phyloP scores from a whole-genome alignment of 2,888 invertebrate species.

The Drosophila quasianomalipes region DNA sequence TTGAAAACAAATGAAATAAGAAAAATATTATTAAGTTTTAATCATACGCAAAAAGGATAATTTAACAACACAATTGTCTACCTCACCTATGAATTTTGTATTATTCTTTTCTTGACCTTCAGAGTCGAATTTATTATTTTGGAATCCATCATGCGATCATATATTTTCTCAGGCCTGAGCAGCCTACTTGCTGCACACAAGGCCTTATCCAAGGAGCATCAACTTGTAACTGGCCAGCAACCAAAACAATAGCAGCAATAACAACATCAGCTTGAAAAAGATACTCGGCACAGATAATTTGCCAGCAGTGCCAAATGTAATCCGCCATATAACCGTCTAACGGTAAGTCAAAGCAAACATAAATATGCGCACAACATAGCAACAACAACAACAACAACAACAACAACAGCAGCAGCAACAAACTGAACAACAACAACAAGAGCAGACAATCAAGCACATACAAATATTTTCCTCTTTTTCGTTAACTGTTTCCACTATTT shows the following conservation, averaged over 20 bases:
- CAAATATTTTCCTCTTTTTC: slow-evolving; percentile 74
- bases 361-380: slow-evolving; percentile 74
- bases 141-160: neutral
- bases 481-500: slow-evolving; percentile 79
- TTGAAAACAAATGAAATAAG: neutral
- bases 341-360: slow-evolving; percentile 82
- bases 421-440: slow-evolving; percentile 35
- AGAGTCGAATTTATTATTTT: neutral
- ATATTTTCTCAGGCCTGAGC: slow-evolving; percentile 36
- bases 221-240: slow-evolving; percentile 32
- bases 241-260: slow-evolving; percentile 2
- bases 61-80: neutral
- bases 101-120: neutral
- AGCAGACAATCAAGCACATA: slow-evolving; percentile 67
- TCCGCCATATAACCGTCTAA: slow-evolving; percentile 80
- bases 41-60: neutral
- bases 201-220: slow-evolving; percentile 29
- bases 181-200: slow-evolving; percentile 22
- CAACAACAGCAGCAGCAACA: slow-evolving; percentile 44
- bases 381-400: slow-evolving; percentile 32
- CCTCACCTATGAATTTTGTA: neutral
- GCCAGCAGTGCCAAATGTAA: slow-evolving; percentile 81
- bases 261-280: slow-evolving; percentile 43
- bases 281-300: slow-evolving; percentile 77
- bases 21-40: neutral